Base-by-base conservation (phyloP, 2,113 vertebrate genomes). In the Terrapene triunguis region DNA sequence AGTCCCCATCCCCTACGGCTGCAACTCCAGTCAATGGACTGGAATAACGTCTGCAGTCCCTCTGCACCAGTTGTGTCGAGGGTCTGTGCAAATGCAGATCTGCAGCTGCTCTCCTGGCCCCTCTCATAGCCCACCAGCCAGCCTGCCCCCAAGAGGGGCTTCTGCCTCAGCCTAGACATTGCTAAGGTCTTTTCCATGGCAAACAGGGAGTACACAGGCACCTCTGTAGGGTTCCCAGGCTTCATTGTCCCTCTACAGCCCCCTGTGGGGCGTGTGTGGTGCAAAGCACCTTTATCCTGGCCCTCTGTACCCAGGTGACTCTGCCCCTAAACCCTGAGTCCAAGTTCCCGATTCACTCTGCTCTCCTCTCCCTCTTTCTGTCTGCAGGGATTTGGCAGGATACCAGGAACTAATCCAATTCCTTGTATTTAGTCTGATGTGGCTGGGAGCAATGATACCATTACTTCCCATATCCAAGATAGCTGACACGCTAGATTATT, bases 11-110 rank as follows among this genome's bases (percentile, higher is more conserved):
- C 17, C 62, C 62, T n/a, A 69, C 4, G 12, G 14, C 32, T 65
- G 32, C 29, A 6, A 5, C 8, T 59, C 62, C 16, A 65, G 0
- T 1, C 24, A 6, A 4, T 3, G 4, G 8, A 21, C 19, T 62
- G 38, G 4, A 32, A 51, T 11, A 10, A 87, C 27, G 3, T 3
- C 38, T 69, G 16, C 4, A 1, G 27, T 10, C 65, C 17, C 12
- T 2, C 1, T 10, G 10, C 27, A 76, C 17, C 65, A 69, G 35
- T n/a, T 38, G 35, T 69, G 65, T 69, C 17, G 1, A 12, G 4
- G 7, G 3, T 55, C 1, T 82, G 44, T 50, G 21, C 55, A 48
- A 21, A 13, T 16, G 38, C 8, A n/a, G 47, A 22, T 84, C 84
- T 51, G 7, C 5, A 91, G 25, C 14, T 42, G 2, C 19, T 84